Evolutionary conservation across 2,113 vertebrate species (phyloP), one percentile per base, ranked within the genome.

Genomic region (Furnarius figulus): DNA sequence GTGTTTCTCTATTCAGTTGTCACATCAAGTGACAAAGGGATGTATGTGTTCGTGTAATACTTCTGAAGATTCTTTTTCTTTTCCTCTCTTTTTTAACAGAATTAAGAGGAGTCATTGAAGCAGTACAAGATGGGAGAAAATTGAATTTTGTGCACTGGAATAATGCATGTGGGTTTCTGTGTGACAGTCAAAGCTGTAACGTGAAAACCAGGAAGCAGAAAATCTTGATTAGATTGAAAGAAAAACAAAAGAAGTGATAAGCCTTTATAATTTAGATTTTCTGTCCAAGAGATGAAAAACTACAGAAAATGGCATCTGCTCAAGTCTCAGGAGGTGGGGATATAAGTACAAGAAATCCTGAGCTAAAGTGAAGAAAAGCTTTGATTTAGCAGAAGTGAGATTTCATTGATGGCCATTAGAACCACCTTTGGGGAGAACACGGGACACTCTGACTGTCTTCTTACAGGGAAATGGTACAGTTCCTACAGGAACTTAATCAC

Each of bases 81-180:
- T n/a, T 55, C 6, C 2, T 37, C 47, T 28, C 25, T 52, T 73
- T n/a, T 39, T 52, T 10, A 70, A 55, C 22, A 84, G 78, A 93
- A 96, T 88, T 85, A 93, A 88, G 30, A 83, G 23, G 9, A 93
- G 28, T 79, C 80, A 92, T 30, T 85, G 90, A 91, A 96, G 80
- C 75, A 95, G 74, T 79, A 90, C 59, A 83, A 86, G 92, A 65
- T 1, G 5, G 47, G 52, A 95, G 59, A 89, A 96, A 95, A 95
- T 12, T 87, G 50, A 95, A 82, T 87, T 95, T 49, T 92, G 40
- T 71, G 47, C 77, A 49, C 62, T 74, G 56, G 86, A 93, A 93
- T 85, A 93, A 96, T 65, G 73, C 55, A 61, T 85, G 52, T 59
- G 53, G 44, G 50, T 91, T 95, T 68, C 59, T 49, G n/a, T 55